These are phyloP conservation scores for Oreochromis niloticus DNA, from an alignment of 2,113 vertebrate genomes.

Conservation along the genomic window DNA sequence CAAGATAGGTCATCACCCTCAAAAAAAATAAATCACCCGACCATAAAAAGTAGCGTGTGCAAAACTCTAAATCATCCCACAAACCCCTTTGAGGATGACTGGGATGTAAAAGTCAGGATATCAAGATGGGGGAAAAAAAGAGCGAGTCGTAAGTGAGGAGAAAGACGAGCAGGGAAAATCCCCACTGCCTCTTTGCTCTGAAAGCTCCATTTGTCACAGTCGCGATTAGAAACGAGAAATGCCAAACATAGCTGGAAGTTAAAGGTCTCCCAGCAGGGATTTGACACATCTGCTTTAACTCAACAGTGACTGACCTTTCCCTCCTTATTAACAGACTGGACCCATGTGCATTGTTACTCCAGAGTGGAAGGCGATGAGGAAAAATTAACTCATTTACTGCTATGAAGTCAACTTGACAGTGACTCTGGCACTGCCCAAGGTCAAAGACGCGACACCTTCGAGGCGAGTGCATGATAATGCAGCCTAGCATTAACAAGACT, in stretches of 20 bases:
- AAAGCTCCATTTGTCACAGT: slow-evolving; percentile 75
- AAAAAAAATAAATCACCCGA: not conserved
- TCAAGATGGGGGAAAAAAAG: not conserved
- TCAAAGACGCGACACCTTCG: slow-evolving; percentile 16
- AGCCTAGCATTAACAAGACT: slow-evolving; percentile 48
- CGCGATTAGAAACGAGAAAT: slow-evolving; percentile 77
- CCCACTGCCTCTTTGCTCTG: slow-evolving; percentile 54
- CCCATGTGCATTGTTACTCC: slow-evolving; percentile 59
- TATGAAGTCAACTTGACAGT: slow-evolving; percentile 52
- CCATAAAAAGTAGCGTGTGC: accelerated
- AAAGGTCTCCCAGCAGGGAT: slow-evolving; percentile 79
- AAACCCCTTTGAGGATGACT: not conserved
- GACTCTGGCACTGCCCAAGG: slow-evolving; percentile 36
- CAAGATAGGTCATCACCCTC: not conserved
- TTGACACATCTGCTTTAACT: slow-evolving; percentile 77
- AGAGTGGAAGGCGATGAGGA: slow-evolving; percentile 6
- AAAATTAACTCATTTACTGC: slow-evolving; percentile 48
- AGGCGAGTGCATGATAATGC: not conserved
- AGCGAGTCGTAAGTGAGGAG: not conserved
- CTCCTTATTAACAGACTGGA: slow-evolving; percentile 70
- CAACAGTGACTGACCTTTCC: slow-evolving; percentile 77
- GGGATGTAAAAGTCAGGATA: not conserved
- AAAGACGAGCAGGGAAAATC: slow-evolving; percentile 36
- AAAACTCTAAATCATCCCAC: not conserved
- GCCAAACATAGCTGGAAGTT: slow-evolving; percentile 79